Evolutionary conservation across 2,888 invertebrate species (phyloP), one percentile per base, ranked within the genome.

Genomic region (Andrena flavipes): DNA sequence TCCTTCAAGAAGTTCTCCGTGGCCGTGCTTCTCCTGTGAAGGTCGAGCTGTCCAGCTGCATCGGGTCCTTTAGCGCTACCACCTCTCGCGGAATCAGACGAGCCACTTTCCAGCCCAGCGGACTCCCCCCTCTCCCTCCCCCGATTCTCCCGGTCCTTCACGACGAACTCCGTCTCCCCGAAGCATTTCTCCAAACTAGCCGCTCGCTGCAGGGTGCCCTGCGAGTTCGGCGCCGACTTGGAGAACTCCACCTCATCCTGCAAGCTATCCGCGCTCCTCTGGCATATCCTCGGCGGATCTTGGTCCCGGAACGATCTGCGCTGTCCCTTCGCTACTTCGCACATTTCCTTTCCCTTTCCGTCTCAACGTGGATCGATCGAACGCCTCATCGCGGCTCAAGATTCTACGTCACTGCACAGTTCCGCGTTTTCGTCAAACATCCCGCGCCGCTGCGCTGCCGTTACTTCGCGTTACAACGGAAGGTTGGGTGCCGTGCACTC

Each of bases 261-360:
- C 68, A 91, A 88, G 51, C 88, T 84, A 48, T 90, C 89, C 8
- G 87, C 81, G 56, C 87, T 85, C 48, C 82, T 84, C 51, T 91
- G 86, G 65, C 85, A 79, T 76, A 93, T 93, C 87, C 92, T 91
- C 23, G 92, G 92, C 7, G 93, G 92, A 69, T 93, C 93, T 83
- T 92, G 92, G 67, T 93, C 93, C 29, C 92, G 92, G 69, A 92
- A 91, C 56, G 88, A 80, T 80, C 92, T 87, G 13, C 93, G 88
- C 64, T 92, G 92, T 13, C 86, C 88, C 76, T 92, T 92, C 0
- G 90, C 87, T 42, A 92, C 91, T 70, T 93, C 92, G 81, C 92
- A 92, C 89, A 93, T 91, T 30, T 56, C 54, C 23, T 13, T 29
- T 3, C 1, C 51, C 8, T 13, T 56, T 20, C 8, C 35, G 10